Percentiles rank a stretch among this genome's conserved stretches.
Conservation (phyloP, 2,888 invertebrate genomes). For the Biston betularia region DNA sequence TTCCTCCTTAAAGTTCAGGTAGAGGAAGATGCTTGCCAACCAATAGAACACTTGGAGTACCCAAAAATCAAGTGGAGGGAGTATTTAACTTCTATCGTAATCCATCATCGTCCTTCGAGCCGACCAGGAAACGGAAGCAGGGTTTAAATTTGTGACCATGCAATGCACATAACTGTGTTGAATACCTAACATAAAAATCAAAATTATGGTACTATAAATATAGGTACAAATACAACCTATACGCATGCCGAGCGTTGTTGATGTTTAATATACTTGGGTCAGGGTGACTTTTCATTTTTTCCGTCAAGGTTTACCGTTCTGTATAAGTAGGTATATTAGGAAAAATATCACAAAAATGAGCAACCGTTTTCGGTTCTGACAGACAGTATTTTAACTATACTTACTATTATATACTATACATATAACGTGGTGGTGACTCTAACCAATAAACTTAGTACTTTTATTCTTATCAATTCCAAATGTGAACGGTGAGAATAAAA, state of each 20-base stretch:
- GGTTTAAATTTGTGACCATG: conserved; percentile 13
- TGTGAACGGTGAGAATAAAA: too few species aligned
- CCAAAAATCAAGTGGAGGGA: not conserved
- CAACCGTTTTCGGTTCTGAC: conserved; percentile 2
- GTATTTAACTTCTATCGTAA: not conserved
- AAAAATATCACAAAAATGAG: conserved; percentile 3
- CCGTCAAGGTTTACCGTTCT: conserved; percentile 27
- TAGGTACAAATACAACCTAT: not conserved
- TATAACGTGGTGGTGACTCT: not conserved
- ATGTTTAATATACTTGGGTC: conserved; percentile 11
- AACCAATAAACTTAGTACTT: not conserved
- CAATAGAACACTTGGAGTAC: not conserved
- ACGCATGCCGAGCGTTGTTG: conserved; percentile 12
- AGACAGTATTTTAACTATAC: conserved; percentile 2
- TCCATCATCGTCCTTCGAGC: not conserved
- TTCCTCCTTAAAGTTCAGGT: too few species aligned
- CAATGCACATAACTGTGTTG: conserved; percentile 14
- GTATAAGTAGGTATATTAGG: conserved; percentile 10
- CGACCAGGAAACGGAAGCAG: conserved; percentile 1
- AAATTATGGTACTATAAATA: not conserved
- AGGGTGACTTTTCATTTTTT: conserved; percentile 29
- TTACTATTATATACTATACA: not conserved
- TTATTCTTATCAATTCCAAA: too few species aligned
- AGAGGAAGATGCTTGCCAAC: not conserved
- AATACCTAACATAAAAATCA: conserved; percentile 16